Conservation (phyloP, 2,797 vertebrate genomes). For the Tinamus major region DNA sequence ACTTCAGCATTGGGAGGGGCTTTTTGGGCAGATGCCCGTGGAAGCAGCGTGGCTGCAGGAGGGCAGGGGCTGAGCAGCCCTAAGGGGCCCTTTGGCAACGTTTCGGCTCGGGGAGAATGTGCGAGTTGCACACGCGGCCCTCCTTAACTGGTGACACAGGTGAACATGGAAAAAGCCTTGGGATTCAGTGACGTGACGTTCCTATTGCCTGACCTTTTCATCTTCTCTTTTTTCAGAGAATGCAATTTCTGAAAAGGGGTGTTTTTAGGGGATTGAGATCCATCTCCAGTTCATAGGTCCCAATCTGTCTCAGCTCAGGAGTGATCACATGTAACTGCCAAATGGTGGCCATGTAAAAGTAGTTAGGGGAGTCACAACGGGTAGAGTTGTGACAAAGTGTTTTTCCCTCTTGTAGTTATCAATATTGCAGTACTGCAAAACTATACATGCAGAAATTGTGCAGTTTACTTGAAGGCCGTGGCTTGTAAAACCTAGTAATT, state of each 20-base stretch:
- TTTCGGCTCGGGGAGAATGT: neutral
- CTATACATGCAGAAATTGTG: neutral
- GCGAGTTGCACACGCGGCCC: neutral
- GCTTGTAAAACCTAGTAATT: constrained; percentile 23
- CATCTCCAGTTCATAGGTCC: neutral
- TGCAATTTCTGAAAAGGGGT: neutral
- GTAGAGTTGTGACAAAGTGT: neutral
- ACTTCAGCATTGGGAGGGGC: neutral
- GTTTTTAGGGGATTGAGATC: neutral
- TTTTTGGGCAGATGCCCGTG: neutral
- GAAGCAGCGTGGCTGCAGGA: neutral
- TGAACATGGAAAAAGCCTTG: neutral
- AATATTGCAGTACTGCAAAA: neutral
- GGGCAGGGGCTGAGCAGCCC: neutral
- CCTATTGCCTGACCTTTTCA: neutral
- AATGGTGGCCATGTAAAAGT: neutral
- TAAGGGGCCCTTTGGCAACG: neutral
- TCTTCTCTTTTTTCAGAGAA: neutral
- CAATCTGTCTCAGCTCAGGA: neutral
- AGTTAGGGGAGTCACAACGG: neutral
- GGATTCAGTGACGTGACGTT: neutral
- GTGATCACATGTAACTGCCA: neutral
- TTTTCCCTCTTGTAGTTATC: neutral
- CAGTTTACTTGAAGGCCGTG: neutral
- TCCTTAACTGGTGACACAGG: neutral